Evolutionary conservation across 2,113 vertebrate species (phyloP), one percentile per base, ranked within the genome.

Genomic region (Arenaria interpres): DNA sequence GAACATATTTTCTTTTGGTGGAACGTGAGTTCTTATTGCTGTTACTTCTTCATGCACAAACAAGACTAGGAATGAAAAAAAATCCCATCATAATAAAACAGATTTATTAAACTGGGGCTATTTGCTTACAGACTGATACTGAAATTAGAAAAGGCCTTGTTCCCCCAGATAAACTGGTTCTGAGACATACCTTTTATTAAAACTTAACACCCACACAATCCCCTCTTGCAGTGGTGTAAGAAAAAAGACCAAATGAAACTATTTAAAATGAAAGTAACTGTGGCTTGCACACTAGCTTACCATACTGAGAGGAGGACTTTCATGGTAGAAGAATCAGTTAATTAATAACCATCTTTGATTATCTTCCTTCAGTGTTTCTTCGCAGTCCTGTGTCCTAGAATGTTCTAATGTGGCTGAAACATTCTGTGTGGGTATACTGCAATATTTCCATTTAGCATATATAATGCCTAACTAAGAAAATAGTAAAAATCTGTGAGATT

Each of bases 21-120:
- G 32, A 88, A 77, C 0, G 3, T 69, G 59, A 63, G 35, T 43
- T 94, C 89, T 96, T 93, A 95, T 80, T 97, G 54, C 74, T 84
- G 23, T 59, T 95, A 73, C 33, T 96, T 63, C 48, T 62, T 72
- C 21, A 80, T 87, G 71, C 59, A 71, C 74, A 92, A 93, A 88
- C 75, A 84, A 94, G 57, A 88, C 56, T 76, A 23, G 14, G 41
- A 88, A 90, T 51, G 57, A 53, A 51, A 87, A 80, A 76, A 64
- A 79, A 59, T 57, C 48, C 79, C 28, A 79, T 83, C 54, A 85
- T 77, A 94, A 92, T 84, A 80, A 95, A 96, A 16, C 27, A 67
- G 79, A 79, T 96, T 93, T 95, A 92, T 95, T 90, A 92, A 97
- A 92, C 74, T 69, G 53, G n/a, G 28, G 46, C 7, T 67, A 95